These are phyloP conservation scores for Macroramphosus scolopax DNA, from an alignment of 2,797 vertebrate genomes.

Conservation along the genomic window DNA sequence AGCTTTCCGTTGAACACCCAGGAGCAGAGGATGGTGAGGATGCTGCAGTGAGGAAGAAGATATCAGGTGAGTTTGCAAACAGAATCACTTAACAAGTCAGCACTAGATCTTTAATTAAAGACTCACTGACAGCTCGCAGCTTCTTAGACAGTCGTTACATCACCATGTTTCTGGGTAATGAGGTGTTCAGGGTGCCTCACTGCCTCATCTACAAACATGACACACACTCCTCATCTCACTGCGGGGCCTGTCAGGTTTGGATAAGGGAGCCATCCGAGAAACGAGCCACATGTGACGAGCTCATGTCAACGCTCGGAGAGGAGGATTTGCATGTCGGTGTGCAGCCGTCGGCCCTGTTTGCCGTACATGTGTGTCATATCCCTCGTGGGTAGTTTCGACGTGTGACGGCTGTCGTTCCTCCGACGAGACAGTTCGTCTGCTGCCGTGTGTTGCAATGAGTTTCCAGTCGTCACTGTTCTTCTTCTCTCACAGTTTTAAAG, in stretches of 20 bases:
- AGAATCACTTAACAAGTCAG: no score
- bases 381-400: conserved; percentile 18
- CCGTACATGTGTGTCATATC: conserved; percentile 13
- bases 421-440: conserved; percentile 21
- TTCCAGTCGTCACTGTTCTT: no score
- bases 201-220: conserved; percentile 47
- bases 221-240: conserved; percentile 14
- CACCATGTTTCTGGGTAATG: conserved; percentile 10
- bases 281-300: conserved; percentile 56
- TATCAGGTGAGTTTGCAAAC: conserved; percentile 59
- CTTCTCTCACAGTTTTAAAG: no score
- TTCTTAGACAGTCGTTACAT: background rate
- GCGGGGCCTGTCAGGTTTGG: conserved; percentile 47
- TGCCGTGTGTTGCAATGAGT: no score
- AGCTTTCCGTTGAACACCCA: conserved; percentile 43
- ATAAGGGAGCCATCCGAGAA: conserved; percentile 57
- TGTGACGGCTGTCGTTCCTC: conserved; percentile 46
- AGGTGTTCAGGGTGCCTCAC: conserved; percentile 2
- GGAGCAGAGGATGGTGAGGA: conserved; percentile 33
- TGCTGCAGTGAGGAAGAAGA: conserved; percentile 46
- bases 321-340: conserved; percentile 29
- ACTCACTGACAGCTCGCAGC: background rate
- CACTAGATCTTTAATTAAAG: no score
- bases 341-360: conserved; percentile 15
- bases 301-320: conserved; percentile 38